Evolutionary conservation across 2,888 invertebrate species (phyloP).

Genomic region (Eulithis testata): DNA sequence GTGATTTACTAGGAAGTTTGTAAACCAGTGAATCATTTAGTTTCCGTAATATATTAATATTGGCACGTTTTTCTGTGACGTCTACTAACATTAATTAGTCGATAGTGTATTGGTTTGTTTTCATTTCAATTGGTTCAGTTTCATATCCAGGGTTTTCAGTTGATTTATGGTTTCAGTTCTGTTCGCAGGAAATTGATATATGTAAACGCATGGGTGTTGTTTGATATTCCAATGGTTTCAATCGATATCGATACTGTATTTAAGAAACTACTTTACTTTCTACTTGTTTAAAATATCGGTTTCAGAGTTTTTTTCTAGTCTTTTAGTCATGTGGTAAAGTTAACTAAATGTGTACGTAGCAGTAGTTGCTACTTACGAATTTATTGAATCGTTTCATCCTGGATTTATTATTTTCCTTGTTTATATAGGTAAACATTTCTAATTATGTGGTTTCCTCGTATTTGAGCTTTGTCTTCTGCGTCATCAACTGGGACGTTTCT

Average conservation of each 20-base stretch:
- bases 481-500: background rate
- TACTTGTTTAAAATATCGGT: too few relatives aligned
- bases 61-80: conserved; percentile 28
- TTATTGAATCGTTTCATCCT: background rate
- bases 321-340: too few relatives aligned
- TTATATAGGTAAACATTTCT: background rate
- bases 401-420: background rate
- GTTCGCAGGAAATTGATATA: conserved; percentile 32
- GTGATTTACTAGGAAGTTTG: conserved; percentile 23
- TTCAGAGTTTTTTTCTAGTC: too few relatives aligned
- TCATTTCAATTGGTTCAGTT: conserved; percentile 18
- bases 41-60: conserved; percentile 30
- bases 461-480: background rate
- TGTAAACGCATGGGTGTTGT: conserved; percentile 10
- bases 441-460: background rate
- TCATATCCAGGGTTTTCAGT: conserved; percentile 27
- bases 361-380: background rate
- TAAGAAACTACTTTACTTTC: too few relatives aligned
- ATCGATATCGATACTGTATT: background rate
- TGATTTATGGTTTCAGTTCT: conserved; percentile 30
- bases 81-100: conserved; percentile 29
- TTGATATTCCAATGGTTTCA: background rate
- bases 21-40: conserved; percentile 31
- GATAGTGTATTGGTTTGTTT: conserved; percentile 32
- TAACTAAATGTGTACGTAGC: background rate